These are phyloP conservation scores for Tetrao urogallus DNA, from an alignment of 2,113 vertebrate genomes.

Conservation along the genomic window DNA sequence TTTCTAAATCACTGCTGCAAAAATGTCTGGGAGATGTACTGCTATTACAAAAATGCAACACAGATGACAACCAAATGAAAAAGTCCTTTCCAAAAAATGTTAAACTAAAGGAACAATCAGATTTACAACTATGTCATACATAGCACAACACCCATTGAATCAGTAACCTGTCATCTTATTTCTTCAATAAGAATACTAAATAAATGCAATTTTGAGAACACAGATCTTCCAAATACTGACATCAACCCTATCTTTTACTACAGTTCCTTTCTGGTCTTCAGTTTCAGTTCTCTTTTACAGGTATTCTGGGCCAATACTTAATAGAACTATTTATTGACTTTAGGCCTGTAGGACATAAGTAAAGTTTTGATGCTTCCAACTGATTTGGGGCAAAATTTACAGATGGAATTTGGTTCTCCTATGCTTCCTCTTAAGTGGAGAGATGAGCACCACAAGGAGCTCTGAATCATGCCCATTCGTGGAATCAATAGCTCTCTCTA, in stretches of 20 bases:
- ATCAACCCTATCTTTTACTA: neutral
- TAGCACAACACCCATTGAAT: neutral
- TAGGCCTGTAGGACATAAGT: neutral
- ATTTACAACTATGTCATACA: neutral
- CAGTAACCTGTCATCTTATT: neutral
- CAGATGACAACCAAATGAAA: too few species aligned
- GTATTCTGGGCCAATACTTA: neutral
- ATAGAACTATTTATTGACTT: neutral
- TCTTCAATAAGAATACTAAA: neutral
- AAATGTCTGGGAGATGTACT: neutral
- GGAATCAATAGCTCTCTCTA: neutral
- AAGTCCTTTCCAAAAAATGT: neutral
- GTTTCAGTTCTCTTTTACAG: neutral
- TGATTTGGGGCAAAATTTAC: neutral
- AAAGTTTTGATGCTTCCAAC: neutral
- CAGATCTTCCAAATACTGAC: neutral
- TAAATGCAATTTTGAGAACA: neutral
- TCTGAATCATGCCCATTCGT: neutral
- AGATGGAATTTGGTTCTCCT: neutral
- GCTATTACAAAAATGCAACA: neutral
- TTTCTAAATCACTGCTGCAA: neutral
- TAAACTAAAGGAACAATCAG: neutral
- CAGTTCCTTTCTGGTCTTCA: neutral
- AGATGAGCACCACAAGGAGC: neutral
- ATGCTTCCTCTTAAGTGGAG: neutral